These are phyloP conservation scores for Puffinus mauretanicus DNA, from an alignment of 2,113 vertebrate species.

Conservation along the genomic window DNA sequence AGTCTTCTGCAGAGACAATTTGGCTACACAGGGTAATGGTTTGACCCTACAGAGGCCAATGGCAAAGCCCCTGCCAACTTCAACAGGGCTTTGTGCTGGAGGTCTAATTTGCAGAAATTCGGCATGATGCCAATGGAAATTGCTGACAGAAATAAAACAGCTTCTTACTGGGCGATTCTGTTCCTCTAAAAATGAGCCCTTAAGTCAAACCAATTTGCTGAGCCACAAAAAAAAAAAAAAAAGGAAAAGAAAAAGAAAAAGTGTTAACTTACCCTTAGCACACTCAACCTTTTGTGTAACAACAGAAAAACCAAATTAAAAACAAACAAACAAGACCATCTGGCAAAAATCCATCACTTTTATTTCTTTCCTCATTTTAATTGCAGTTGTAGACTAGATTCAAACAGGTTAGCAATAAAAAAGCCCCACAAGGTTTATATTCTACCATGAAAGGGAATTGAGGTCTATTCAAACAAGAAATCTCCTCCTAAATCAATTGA, in stretches of 20 bases:
- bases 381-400: not conserved
- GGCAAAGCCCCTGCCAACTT: not conserved
- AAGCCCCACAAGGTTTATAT: not conserved
- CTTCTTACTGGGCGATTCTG: not conserved
- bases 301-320: not conserved
- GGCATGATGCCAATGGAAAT: not conserved
- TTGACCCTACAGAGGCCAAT: not conserved
- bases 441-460: not conserved
- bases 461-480: not conserved
- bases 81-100: not conserved
- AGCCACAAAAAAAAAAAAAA: not conserved
- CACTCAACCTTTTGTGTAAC: not conserved
- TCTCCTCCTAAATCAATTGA: not conserved
- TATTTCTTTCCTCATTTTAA: not conserved
- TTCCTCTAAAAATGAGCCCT: not conserved
- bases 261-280: not conserved
- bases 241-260: accelerated
- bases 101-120: not conserved
- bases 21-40: not conserved
- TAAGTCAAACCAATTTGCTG: not conserved
- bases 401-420: not conserved
- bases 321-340: not conserved
- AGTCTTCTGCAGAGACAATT: not conserved
- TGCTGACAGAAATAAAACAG: not conserved
- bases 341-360: not conserved